Evolutionary conservation across 92 coral and sea anemone species (phyloP), one percentile per base, ranked within the genome.

Genomic region (Epizoanthus illoricatus): DNA sequence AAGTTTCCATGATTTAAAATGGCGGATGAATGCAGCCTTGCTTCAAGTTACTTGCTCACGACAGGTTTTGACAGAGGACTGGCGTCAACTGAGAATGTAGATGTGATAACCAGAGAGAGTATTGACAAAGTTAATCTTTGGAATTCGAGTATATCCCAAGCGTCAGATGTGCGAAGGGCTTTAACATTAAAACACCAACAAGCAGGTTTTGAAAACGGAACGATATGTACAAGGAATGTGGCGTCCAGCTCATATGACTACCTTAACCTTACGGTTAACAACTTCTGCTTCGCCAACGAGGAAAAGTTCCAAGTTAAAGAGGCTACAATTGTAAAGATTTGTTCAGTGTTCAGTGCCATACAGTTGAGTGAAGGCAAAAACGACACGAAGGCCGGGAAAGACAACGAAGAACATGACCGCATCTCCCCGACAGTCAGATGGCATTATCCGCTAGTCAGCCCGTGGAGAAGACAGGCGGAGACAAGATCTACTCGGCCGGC

Each of bases 231-330:
- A 9, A 12, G 21, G 45, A 43, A 20, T 16, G 59, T 20, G 3
- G 56, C 56, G 56, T 54, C 82, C 5, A 11, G 17, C 12, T 60
- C 52, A 12, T 1, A 10, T 5, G 33, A 41, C 17, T 21, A 28
- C 36, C 36, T 28, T 28, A 28, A 39, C 28, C 33, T 4, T 2
- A 52, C 15, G 8, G 7, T 45, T 36, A 19, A 55, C 59, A 63
- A 42, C 2, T 78, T 78, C 52, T 78, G 72, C 10, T 64, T 62
- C 54, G 82, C 82, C 1, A 78, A 49, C 61, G 71, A 78, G 49
- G 69, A 78, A 78, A 78, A 10, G 21, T 78, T 78, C 54, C 82
- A 62, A 19, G 82, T 78, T 5, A 78, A 78, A 78, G 71, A 78
- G 71, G 82, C 82, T 19, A 64, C 82, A 43, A 64, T 78, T 16